Conservation (phyloP, 2,888 invertebrate genomes). For the Tridacna crocea region DNA sequence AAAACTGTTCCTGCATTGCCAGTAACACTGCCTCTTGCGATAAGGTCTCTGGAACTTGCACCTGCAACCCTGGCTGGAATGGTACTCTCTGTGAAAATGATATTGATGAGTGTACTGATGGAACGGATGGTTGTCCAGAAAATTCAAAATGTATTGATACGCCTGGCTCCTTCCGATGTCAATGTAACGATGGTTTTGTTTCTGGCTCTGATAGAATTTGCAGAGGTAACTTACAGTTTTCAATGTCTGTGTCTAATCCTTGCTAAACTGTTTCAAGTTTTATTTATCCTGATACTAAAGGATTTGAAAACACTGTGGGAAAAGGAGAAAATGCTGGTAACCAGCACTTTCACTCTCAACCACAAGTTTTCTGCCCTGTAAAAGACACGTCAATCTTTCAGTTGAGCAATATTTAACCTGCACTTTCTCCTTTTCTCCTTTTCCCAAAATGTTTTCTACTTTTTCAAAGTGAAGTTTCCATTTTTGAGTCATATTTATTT, state of each 20-base stretch:
- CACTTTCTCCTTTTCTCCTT: no score
- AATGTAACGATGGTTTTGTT: slow-evolving; percentile 17
- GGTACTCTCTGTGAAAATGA: slow-evolving; percentile 28
- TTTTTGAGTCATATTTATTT: no score
- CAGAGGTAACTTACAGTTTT: neutral
- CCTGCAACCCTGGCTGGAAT: slow-evolving; percentile 43
- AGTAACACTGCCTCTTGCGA: slow-evolving; percentile 34
- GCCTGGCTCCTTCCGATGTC: slow-evolving; percentile 22
- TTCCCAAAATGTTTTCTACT: no score
- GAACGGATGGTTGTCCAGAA: slow-evolving; percentile 28
- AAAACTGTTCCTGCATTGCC: slow-evolving; percentile 36
- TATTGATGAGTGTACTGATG: slow-evolving; percentile 41
- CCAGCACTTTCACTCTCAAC: neutral
- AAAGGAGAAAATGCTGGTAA: neutral
- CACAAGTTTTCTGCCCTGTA: neutral
- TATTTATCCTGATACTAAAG: no score
- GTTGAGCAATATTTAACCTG: neutral
- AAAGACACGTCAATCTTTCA: neutral
- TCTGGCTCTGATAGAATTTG: slow-evolving; percentile 9
- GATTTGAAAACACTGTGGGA: neutral
- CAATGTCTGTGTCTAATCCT: neutral
- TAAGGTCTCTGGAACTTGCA: slow-evolving; percentile 33
- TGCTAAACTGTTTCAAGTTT: no score
- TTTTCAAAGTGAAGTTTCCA: no score
- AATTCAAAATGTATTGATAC: slow-evolving; percentile 42